A percentile compares a stretch with the other conserved stretches of the same genome.
Conservation (phyloP, 2,113 vertebrate species). For the Pteruthius melanotis region DNA sequence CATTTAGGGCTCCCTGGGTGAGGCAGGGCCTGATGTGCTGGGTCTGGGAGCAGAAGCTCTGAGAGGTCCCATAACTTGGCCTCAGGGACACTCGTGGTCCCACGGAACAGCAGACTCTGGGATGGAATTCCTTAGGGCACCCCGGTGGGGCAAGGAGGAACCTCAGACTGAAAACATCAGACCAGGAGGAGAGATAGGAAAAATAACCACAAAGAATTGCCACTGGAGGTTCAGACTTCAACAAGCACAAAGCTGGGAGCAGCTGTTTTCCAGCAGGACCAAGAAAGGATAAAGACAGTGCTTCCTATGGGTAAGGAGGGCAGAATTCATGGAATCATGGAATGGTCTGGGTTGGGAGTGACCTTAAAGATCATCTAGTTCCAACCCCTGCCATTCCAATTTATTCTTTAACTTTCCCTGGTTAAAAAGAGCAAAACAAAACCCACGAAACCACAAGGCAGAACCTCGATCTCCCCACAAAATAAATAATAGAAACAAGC, state of each 20-base stretch:
- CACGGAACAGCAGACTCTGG: background rate
- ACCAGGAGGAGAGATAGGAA: background rate
- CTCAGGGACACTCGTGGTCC: fast-evolving
- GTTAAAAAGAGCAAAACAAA: background rate
- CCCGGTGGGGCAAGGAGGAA: background rate
- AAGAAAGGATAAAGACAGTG: background rate
- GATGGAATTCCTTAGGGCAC: background rate
- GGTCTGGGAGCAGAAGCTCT: background rate
- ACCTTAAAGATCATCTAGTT: background rate
- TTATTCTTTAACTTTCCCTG: background rate
- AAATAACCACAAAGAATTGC: background rate
- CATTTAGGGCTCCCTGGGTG: background rate
- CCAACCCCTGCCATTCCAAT: background rate
- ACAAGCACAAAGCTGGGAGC: background rate
- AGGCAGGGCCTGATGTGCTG: background rate
- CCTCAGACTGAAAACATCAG: background rate
- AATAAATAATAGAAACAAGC: background rate
- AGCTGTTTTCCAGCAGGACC: background rate
- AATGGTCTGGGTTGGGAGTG: background rate
- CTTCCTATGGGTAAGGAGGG: background rate
- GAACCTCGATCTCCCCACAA: background rate
- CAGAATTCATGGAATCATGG: background rate
- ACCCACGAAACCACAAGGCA: background rate
- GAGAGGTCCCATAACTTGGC: too few species aligned
- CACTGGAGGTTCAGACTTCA: background rate